A percentile compares a stretch with the other conserved stretches of the same genome.
Conservation (phyloP, 2,113 vertebrate species). For the Campylomormyrus numenius region DNA sequence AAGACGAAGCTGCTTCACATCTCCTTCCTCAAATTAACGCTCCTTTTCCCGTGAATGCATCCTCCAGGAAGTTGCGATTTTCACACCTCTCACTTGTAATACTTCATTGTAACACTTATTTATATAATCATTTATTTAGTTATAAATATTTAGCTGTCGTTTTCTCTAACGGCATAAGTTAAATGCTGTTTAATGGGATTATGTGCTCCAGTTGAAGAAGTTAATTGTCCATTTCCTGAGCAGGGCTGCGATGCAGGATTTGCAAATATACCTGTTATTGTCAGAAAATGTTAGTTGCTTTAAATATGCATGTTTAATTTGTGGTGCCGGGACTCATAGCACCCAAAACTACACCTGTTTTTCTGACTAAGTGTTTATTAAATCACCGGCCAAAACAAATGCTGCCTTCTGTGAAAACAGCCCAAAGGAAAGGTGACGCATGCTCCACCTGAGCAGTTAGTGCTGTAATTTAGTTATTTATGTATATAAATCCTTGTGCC, state of each 20-base stretch:
- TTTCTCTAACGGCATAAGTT: neutral
- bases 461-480: neutral
- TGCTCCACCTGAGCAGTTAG: neutral
- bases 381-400: neutral
- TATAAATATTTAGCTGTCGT: neutral
- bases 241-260: neutral
- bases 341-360: neutral
- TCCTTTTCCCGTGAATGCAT: neutral
- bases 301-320: neutral
- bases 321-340: too few species aligned
- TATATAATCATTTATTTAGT: neutral
- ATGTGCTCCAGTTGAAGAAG: neutral
- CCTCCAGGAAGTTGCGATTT: neutral
- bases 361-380: neutral
- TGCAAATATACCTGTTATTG: neutral
- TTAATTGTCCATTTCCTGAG: neutral
- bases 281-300: neutral
- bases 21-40: neutral
- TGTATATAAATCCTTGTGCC: neutral
- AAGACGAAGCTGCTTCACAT: neutral
- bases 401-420: neutral
- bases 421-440: neutral
- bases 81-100: neutral
- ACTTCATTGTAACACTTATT: neutral
- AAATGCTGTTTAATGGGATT: neutral